Percentiles rank a stretch among this genome's conserved stretches.
These are phyloP conservation scores for Ellobium chinense DNA, from an alignment of 2,888 invertebrate genomes.

Conservation along the genomic window DNA sequence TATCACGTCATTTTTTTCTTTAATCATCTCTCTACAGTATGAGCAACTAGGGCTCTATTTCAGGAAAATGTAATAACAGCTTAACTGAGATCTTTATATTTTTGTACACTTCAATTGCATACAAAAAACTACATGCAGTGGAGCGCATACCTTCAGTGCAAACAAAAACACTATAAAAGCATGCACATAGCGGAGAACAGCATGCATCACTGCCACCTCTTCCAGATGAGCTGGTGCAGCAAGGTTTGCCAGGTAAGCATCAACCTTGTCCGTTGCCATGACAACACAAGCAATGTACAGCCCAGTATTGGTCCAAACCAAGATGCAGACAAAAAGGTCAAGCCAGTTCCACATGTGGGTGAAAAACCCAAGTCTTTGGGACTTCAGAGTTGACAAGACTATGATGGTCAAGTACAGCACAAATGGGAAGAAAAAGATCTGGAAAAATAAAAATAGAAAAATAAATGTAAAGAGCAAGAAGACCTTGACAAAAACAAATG, in stretches of 20 bases:
- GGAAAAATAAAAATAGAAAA: constrained; percentile 1
- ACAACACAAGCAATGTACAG: constrained; percentile 76
- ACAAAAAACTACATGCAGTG: too few species aligned
- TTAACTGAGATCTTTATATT: too few species aligned
- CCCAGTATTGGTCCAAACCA: constrained; percentile 68
- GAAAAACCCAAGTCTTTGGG: constrained; percentile 67
- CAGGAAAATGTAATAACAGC: too few species aligned
- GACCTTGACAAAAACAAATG: not conserved
- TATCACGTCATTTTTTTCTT: too few species aligned
- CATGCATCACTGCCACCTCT: constrained; percentile 73
- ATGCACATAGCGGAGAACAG: constrained; percentile 77
- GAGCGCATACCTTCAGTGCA: constrained; percentile 77
- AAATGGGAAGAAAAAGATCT: constrained; percentile 59
- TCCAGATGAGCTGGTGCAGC: constrained; percentile 65
- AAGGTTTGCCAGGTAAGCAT: constrained; percentile 70
- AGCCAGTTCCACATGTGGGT: constrained; percentile 76
- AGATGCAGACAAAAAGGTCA: constrained; percentile 71
- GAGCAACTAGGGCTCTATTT: too few species aligned
- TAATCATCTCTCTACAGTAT: too few species aligned
- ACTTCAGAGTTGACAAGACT: constrained; percentile 34
- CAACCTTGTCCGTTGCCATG: constrained; percentile 73
- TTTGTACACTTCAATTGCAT: too few species aligned
- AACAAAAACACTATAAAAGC: constrained; percentile 80
- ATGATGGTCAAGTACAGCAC: constrained; percentile 23
- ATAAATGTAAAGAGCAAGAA: not conserved